Conservation (phyloP, 1,140 invertebrate species). For the Charaxes varanes region DNA sequence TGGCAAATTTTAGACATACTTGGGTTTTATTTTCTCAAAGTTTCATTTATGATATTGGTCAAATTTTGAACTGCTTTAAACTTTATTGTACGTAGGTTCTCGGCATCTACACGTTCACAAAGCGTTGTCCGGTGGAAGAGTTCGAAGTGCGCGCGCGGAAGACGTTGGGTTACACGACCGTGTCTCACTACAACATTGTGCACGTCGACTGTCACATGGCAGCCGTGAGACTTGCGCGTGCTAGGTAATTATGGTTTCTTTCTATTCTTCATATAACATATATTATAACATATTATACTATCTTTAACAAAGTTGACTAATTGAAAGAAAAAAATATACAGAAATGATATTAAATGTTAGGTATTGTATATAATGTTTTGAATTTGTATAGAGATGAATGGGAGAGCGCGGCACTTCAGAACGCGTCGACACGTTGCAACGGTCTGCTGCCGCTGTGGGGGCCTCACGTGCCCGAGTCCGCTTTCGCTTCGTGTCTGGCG, state of each 20-base stretch:
- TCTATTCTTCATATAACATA: too few species aligned
- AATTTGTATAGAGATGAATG: constrained; percentile 88
- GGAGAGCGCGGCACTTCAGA: constrained; percentile 97
- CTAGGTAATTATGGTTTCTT: constrained; percentile 65
- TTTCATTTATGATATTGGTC: too few species aligned
- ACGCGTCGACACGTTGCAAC: constrained; percentile 98
- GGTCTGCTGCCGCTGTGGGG: constrained; percentile 97
- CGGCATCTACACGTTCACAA: constrained; percentile 98
- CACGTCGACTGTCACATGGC: constrained; percentile 99
- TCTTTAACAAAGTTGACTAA: too few species aligned
- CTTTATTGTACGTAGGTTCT: too few species aligned
- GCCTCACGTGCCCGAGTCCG: constrained; percentile 94
- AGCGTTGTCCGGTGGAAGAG: constrained; percentile 95
- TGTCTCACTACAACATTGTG: constrained; percentile 98
- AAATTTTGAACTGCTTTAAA: too few species aligned
- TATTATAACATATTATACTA: too few species aligned
- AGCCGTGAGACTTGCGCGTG: constrained; percentile 85
- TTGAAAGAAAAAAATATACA: too few species aligned
- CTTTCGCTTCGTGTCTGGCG: constrained; percentile 94
- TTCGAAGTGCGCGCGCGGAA: constrained; percentile 90
- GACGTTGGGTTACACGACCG: constrained; percentile 92
- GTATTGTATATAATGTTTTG: too few species aligned
- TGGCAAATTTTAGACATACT: too few species aligned
- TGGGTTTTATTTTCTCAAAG: too few species aligned
- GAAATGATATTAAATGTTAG: too few species aligned